phyloP scores from a whole-genome alignment of 2,888 invertebrate genomes.

The Stenichneumon culpator region DNA sequence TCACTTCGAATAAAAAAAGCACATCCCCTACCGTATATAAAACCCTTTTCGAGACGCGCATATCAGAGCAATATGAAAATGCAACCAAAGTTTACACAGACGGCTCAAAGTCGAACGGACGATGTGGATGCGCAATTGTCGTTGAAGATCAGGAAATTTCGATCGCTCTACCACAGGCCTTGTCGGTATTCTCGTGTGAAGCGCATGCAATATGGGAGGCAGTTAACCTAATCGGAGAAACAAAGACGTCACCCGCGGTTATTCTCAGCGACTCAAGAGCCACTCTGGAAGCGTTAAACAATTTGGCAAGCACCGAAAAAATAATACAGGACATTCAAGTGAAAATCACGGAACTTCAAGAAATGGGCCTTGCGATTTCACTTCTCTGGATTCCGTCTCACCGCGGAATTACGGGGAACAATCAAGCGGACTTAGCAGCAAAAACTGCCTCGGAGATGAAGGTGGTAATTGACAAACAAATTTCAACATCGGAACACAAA shows the following conservation, averaged over 20 bases:
- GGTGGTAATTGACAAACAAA: no score
- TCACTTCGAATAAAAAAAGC: neutral
- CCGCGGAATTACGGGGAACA: no score
- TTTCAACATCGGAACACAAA: no score
- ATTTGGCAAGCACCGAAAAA: neutral
- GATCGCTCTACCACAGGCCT: slow-evolving; percentile 1
- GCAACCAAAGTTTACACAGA: neutral
- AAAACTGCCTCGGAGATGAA: no score
- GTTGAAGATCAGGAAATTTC: neutral
- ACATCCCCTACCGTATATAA: neutral
- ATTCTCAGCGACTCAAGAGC: neutral
- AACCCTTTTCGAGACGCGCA: neutral
- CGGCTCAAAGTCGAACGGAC: neutral
- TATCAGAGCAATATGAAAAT: neutral
- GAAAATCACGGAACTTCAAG: neutral
- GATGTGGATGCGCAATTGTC: slow-evolving; percentile 10
- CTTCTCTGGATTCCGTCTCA: neutral
- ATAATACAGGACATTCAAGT: neutral
- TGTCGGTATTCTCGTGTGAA: slow-evolving; percentile 20
- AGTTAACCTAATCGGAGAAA: neutral
- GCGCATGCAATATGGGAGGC: neutral
- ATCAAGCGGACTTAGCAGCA: no score
- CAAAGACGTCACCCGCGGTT: neutral
- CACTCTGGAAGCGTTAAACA: neutral
- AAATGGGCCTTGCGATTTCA: neutral